Conservation (phyloP, 1,140 invertebrate genomes). For the Carposina sasakii region DNA sequence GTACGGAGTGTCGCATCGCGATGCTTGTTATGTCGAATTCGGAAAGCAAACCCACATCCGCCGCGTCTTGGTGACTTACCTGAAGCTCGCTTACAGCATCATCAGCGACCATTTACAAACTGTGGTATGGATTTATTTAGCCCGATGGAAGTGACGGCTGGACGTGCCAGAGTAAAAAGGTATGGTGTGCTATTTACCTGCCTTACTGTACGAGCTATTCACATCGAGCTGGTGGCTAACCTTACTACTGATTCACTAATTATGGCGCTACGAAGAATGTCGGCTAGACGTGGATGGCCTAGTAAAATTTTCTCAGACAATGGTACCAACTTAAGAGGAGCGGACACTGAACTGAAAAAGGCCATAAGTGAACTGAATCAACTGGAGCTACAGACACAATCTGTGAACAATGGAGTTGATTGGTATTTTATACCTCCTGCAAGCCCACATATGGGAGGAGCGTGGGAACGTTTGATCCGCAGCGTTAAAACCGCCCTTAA, state of each 20-base stretch:
- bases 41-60: neutral
- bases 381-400: neutral
- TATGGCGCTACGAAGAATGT: slow-evolving; percentile 43
- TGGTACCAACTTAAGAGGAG: slow-evolving; percentile 2
- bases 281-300: slow-evolving; percentile 36
- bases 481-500: neutral
- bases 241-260: slow-evolving; percentile 32
- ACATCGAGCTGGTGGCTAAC: slow-evolving; percentile 18
- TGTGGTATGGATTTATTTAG: slow-evolving; percentile 17
- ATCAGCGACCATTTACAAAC: slow-evolving; percentile 11
- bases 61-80: slow-evolving; percentile 5
- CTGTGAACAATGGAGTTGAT: neutral
- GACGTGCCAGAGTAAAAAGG: slow-evolving; percentile 11
- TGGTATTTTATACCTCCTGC: slow-evolving; percentile 1
- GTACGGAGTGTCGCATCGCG: neutral
- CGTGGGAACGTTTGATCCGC: neutral
- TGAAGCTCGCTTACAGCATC: neutral
- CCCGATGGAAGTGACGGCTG: slow-evolving; percentile 10
- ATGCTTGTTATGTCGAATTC: slow-evolving; percentile 1
- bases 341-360: neutral
- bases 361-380: neutral
- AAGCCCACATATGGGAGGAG: slow-evolving; percentile 1
- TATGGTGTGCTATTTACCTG: slow-evolving; percentile 22
- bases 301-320: neutral
- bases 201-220: slow-evolving; percentile 23